A percentile compares a stretch with the other conserved stretches of the same genome.
These are phyloP conservation scores for Eulimnadia texana DNA, from an alignment of 1,140 invertebrate species.

Conservation along the genomic window DNA sequence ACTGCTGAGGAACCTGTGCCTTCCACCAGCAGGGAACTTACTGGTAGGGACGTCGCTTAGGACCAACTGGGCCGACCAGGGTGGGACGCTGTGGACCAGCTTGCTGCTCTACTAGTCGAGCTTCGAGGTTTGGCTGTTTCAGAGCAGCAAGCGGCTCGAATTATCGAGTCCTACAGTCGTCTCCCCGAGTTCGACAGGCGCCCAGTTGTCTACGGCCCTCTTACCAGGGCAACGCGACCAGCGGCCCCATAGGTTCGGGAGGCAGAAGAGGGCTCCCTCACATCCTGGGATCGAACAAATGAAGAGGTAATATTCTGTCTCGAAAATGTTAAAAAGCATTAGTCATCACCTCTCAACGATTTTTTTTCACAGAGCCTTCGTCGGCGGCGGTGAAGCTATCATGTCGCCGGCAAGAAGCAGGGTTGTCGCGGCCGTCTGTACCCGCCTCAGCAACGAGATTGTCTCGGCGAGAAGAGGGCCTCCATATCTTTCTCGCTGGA, in stretches of 20 bases:
- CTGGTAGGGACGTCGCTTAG: not conserved
- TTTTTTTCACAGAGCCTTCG: not conserved
- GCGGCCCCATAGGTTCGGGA: not conserved
- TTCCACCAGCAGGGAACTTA: not conserved
- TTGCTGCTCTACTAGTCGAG: not conserved
- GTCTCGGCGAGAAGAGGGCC: not conserved
- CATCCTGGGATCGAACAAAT: not conserved
- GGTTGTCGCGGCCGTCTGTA: not conserved
- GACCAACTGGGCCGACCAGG: not conserved
- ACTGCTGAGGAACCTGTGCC: not conserved
- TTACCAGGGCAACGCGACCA: not conserved
- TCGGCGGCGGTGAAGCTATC: not conserved
- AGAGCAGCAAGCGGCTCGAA: not conserved
- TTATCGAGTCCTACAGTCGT: not conserved
- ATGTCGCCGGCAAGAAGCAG: not conserved
- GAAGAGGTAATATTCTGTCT: not conserved
- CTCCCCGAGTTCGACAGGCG: not conserved
- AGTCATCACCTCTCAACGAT: not conserved
- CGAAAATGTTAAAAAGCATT: not conserved
- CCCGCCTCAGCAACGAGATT: not conserved
- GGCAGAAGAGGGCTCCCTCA: not conserved
- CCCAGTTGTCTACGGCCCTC: not conserved
- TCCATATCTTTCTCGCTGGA: not conserved
- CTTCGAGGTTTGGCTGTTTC: not conserved
- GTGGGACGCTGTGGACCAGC: not conserved